Evolutionary conservation across 2,797 vertebrate genomes (phyloP), one percentile per base, ranked within the genome.

Genomic region (Mustela erminea): DNA sequence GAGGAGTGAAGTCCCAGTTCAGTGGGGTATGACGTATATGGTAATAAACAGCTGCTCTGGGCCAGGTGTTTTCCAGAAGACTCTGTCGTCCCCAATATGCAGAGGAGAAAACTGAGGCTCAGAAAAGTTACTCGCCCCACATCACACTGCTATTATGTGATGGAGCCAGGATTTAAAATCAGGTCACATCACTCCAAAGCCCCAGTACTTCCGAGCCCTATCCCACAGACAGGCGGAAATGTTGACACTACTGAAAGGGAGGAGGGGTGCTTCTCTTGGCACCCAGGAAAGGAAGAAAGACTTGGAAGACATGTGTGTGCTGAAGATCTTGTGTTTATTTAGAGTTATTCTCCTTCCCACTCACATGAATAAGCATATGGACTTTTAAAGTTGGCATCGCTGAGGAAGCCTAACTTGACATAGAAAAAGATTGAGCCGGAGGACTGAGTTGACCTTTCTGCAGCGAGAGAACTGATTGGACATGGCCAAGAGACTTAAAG

Each of bases 261-360:
- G 52, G 62, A 49, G 52, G 25, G 56, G n/a, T 10, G 38, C 58
- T 87, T 78, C 25, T 35, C 10, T 29, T 9, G 20, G 49, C 20
- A 54, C 74, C 2, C 12, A 52, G 66, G 38, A 11, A 77, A 46
- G 49, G 78, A 38, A 80, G 41, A 41, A 72, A 82, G 66, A n/a
- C 8, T 8, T 70, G 27, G 20, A 70, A 92, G 84, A 89, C 49
- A 78, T 0, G 7, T 29, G 6, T 62, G 35, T 74, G n/a, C 49
- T 78, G 32, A 66, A 2, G n/a, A 66, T 92, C 68, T 75, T 68
- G 38, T 25, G 23, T 64, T 83, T 35, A 27, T 84, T 93, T 88
- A 85, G 43, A 93, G 64, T 95, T 56, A 60, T n/a, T 82, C 35
- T 93, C 68, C 90, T 96, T 78, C 43, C 78, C 38, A 27, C 43